Base-by-base conservation (phyloP, 2,888 invertebrate species). In the Slavum lentiscoides region DNA sequence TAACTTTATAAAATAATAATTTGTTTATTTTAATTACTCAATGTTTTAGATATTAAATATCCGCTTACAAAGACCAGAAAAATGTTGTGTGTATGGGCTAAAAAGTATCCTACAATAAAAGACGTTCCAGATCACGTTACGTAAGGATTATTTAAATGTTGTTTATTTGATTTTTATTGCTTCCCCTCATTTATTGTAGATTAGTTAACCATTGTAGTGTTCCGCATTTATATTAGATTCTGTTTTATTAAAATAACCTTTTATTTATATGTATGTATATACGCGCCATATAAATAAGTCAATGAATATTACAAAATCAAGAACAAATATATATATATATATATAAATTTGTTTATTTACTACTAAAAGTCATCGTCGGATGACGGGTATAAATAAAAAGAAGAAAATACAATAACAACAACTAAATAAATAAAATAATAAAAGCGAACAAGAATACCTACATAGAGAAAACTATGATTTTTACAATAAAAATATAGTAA, bases 51-150 rank as follows among this genome's bases (percentile, higher is more conserved):
- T 43, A 5, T 19, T 9, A 80, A 64, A 13, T 2, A 21, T 23
- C 64, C 70, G n/a, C 15, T 80, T 0, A 66, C 80, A 17, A 39
- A 58, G 8, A 43, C 23, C 5, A 72, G 39, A n/a, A 80, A 80
- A 58, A 21, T 64, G 6, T 5, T 80, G 9, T 80, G 80, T n/a
- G 80, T 80, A 19, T 80, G 80, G 80, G 80, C 80, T 19, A 80
- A 80, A 72, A 61, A 62, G 58, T 80, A 64, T 30, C 72, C 80
- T 1, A 58, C 80, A 37, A 6, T 80, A 7, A 72, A 80, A 30
- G 80, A 80, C 3, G 70, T 72, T 39, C 80, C 80, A 15, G 80
- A 80, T 43, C 21, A 72, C 9, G 62, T 80, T 1, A 39, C 23
- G 80, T 80, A 58, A 23, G 70, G 15, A 67, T 67, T 58, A 39